Percentiles rank a stretch among this genome's conserved stretches.
Evolutionary conservation across 2,888 invertebrate species (phyloP).

Genomic region (Andrena haemorrhoa): DNA sequence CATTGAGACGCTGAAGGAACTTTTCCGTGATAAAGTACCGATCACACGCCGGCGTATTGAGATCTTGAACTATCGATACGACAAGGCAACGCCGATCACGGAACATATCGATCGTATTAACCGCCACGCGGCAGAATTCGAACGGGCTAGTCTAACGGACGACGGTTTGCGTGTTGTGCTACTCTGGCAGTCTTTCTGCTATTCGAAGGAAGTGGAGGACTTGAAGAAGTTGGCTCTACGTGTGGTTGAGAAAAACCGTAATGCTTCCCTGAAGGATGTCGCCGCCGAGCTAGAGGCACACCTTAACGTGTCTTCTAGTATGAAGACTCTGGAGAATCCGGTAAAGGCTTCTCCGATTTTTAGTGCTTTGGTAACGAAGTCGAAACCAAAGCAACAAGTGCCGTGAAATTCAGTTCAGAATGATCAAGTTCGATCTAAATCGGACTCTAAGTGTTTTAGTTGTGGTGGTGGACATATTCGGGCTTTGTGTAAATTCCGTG

Average conservation of each 20-base stretch:
- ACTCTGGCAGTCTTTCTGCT: not conserved
- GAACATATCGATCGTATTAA: constrained; percentile 18
- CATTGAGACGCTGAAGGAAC: not conserved
- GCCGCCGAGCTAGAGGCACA: constrained; percentile 12
- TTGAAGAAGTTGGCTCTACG: not conserved
- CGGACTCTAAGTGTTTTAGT: not conserved
- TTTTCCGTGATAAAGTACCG: not conserved
- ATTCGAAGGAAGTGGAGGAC: not conserved
- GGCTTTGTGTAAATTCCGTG: not conserved
- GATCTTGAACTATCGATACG: constrained; percentile 14
- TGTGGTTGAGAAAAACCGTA: constrained; percentile 6
- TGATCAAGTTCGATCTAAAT: not conserved
- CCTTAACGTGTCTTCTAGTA: not conserved
- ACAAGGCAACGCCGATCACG: constrained; percentile 6
- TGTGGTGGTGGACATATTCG: constrained; percentile 6
- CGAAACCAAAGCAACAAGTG: not conserved
- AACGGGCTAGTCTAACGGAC: constrained; percentile 1
- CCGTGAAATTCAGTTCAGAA: not conserved
- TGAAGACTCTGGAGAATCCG: not conserved
- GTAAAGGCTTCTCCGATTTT: not conserved
- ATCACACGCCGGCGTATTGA: constrained; percentile 18
- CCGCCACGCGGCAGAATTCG: constrained; percentile 17
- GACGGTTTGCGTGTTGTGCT: not conserved
- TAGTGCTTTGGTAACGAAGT: not conserved
- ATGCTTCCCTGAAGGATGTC: not conserved